Base-by-base conservation (phyloP, 2,113 vertebrate species). In the Physeter macrocephalus region DNA sequence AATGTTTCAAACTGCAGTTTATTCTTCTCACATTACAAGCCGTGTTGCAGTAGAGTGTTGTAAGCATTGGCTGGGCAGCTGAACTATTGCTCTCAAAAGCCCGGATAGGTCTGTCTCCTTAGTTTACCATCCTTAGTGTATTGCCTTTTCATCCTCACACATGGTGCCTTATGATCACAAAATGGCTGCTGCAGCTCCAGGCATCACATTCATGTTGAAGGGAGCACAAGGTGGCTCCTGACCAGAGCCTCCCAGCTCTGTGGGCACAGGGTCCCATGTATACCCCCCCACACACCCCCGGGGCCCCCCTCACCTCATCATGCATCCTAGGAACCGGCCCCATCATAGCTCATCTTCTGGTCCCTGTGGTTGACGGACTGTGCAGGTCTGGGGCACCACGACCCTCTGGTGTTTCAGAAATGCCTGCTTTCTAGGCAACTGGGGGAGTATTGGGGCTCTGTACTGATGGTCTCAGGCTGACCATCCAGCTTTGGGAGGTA, bases 311-410 rank as follows among this genome's bases (percentile, higher is more conserved):
- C 61, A 62, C 10, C 27, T 29, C 10, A 6, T 62, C 27, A 6
- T 5, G 27, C 27, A 13, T 62, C 61, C 27, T 61, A 10, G 8
- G 61, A 12, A 62, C 10, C 2, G 4, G 61, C 61, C 61, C 27
- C 27, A 29, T 62, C 12, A 0, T 6, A 17, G 4, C 41, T 36
- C 36, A 0, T 12, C 15, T 17, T 25, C 61, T 27, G 1, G 0
- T 31, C 80, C 27, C 14, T 14, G 34, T 34, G 3, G 39, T 34
- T 27, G 11, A 29, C 27, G 0, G 61, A 62, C 61, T 9, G 11
- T 62, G 61, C 61, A 62, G 61, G 61, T 29, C 8, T 62, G 61
- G 61, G 27, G 61, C 27, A 27, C 61, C 27, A 29, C 5, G 27
- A 29, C 61, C 61, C 9, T 31, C 27, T 27, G 61, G 61, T 77